Percentiles rank a stretch among this genome's conserved stretches.
Evolutionary conservation across 2,888 invertebrate species (phyloP).

Genomic region (Harmothoe impar): DNA sequence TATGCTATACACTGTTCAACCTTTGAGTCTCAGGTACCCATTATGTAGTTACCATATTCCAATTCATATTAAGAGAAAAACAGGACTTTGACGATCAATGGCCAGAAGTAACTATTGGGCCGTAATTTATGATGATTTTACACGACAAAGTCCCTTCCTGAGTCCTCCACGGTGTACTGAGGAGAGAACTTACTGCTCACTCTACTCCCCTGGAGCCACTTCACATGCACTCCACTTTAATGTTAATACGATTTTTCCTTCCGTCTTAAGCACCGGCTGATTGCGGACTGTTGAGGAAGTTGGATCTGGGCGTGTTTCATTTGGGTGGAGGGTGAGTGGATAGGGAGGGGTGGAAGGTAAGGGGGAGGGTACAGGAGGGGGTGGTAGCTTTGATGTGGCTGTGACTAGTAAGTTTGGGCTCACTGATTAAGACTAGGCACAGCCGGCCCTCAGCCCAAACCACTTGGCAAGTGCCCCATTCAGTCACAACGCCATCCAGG

Average conservation of each 20-base stretch:
- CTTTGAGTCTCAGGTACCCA: no score
- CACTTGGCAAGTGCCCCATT: constrained; percentile 10
- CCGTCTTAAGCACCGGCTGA: background rate
- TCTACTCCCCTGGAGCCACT: background rate
- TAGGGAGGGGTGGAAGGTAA: background rate
- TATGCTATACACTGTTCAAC: no score
- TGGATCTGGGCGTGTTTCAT: background rate
- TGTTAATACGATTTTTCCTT: constrained; percentile 22
- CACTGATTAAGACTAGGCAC: constrained; percentile 20
- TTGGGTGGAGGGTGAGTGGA: background rate
- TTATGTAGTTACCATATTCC: no score
- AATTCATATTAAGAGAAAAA: no score
- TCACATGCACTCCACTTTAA: constrained; percentile 3
- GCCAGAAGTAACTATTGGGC: no score
- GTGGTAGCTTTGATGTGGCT: constrained; percentile 10
- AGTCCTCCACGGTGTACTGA: background rate
- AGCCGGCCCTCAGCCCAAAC: background rate
- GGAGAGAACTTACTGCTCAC: background rate
- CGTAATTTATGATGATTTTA: background rate
- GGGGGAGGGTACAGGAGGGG: background rate
- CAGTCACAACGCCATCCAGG: background rate
- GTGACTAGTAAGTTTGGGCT: background rate
- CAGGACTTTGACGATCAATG: no score
- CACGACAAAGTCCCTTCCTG: background rate
- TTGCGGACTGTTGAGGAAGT: background rate